A percentile compares a stretch with the other conserved stretches of the same genome.
Evolutionary conservation across 2,797 vertebrate species (phyloP).

Genomic region (Yasuhikotakia modesta): DNA sequence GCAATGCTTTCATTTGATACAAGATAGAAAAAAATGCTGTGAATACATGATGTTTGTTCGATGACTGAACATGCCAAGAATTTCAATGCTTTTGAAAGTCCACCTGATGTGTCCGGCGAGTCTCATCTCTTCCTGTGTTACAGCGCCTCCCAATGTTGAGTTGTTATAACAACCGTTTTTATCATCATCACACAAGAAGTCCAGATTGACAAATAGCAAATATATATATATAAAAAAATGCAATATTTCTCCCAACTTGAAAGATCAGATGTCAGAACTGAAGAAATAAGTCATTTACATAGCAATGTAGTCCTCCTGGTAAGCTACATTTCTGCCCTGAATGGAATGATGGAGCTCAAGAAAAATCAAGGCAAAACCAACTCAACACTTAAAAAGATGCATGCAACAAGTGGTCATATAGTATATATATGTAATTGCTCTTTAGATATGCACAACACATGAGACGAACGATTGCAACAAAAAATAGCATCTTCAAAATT

Average conservation of each 20-base stretch:
- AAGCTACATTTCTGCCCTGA: constrained; percentile 50
- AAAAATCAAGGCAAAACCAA: constrained; percentile 64
- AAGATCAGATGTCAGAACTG: constrained; percentile 61
- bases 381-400: constrained; percentile 74
- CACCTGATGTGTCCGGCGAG: constrained; percentile 37
- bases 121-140: constrained; percentile 70
- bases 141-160: constrained; percentile 75
- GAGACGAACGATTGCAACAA: constrained; percentile 72
- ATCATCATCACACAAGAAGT: constrained; percentile 67
- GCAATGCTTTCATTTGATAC: constrained; percentile 43
- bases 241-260: constrained; percentile 37
- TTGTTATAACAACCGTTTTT: constrained; percentile 67
- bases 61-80: constrained; percentile 52
- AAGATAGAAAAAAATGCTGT: constrained; percentile 24
- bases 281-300: constrained; percentile 56
- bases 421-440: constrained; percentile 67
- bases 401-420: constrained; percentile 81
- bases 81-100: constrained; percentile 41
- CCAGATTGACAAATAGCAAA: constrained; percentile 51
- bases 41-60: constrained; percentile 26
- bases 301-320: constrained; percentile 47
- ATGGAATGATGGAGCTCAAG: constrained; percentile 52
- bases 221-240: constrained; percentile 54
- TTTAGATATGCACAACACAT: constrained; percentile 76
- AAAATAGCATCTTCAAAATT: constrained; percentile 75